Conservation (phyloP, 2,797 vertebrate species). For the Chelonia mydas region DNA sequence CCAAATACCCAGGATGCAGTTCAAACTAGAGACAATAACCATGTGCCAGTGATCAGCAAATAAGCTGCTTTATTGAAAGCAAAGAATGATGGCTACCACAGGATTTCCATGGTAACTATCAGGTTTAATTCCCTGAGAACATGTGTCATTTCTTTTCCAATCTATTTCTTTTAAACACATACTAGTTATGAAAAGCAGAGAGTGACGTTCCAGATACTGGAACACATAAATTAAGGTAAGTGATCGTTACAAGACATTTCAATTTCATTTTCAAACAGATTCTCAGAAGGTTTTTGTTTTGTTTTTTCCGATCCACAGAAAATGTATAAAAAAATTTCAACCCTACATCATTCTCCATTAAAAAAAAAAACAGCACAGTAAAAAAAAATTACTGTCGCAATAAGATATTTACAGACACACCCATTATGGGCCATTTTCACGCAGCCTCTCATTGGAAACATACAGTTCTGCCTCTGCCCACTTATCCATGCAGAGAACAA, state of each 20-base stretch:
- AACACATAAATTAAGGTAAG: conserved; percentile 87
- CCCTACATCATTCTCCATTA: conserved; percentile 73
- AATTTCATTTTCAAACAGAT: conserved; percentile 74
- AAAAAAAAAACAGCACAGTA: conserved; percentile 84
- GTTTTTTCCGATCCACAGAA: conserved; percentile 87
- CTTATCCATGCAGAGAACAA: neutral
- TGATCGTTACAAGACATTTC: conserved; percentile 78
- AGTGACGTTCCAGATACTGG: conserved; percentile 91
- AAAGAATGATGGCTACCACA: conserved; percentile 81
- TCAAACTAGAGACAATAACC: conserved; percentile 31
- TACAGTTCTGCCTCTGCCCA: conserved; percentile 49
- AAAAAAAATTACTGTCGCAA: conserved; percentile 91
- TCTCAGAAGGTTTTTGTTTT: conserved; percentile 70
- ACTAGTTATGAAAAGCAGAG: conserved; percentile 42
- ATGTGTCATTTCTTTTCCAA: conserved; percentile 74
- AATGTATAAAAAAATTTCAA: conserved; percentile 74
- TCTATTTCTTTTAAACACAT: conserved; percentile 66
- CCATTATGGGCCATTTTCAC: conserved; percentile 93
- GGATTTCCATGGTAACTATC: conserved; percentile 84
- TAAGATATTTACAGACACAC: conserved; percentile 88
- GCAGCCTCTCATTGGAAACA: conserved; percentile 69
- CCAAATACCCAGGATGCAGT: neutral
- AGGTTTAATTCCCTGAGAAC: conserved; percentile 94
- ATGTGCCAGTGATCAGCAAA: conserved; percentile 82
- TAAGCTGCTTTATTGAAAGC: conserved; percentile 92